Percentiles rank a stretch among this genome's conserved stretches.
phyloP scores from a whole-genome alignment of 2,113 vertebrate genomes.

The Eptesicus fuscus region DNA sequence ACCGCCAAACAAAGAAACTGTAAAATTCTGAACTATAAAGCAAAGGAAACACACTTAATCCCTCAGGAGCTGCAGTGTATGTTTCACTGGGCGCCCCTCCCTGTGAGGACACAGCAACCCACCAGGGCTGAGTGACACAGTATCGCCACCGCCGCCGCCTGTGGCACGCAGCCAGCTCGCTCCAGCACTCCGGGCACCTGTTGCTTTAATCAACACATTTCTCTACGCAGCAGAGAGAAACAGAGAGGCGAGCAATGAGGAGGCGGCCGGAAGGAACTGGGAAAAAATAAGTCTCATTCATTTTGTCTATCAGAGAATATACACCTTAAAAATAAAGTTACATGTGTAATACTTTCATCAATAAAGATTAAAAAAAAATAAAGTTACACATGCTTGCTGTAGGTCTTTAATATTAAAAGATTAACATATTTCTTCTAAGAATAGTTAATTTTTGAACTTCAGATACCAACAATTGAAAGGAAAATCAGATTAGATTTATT shows the following conservation, averaged over 20 bases:
- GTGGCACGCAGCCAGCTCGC: slow-evolving; percentile 79
- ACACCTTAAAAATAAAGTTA: not conserved
- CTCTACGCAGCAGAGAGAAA: slow-evolving; percentile 57
- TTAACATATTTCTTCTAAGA: not conserved
- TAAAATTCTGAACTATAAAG: slow-evolving; percentile 83
- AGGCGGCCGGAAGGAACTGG: not conserved
- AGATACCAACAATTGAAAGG: not conserved
- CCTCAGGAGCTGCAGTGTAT: slow-evolving; percentile 80
- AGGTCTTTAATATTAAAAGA: not conserved
- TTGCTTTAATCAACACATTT: slow-evolving; percentile 78
- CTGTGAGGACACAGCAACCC: slow-evolving; percentile 74
- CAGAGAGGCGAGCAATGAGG: not conserved
- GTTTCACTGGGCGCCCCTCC: slow-evolving; percentile 80
- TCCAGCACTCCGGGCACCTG: slow-evolving; percentile 81
- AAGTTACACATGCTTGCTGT: not conserved
- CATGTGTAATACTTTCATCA: too few relatives aligned
- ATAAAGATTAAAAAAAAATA: too few relatives aligned
- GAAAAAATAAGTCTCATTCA: not conserved
- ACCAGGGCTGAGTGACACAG: slow-evolving; percentile 76
- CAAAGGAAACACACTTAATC: slow-evolving; percentile 86
- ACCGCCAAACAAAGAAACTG: slow-evolving; percentile 83
- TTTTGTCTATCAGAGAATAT: not conserved
- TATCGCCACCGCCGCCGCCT: slow-evolving; percentile 66
- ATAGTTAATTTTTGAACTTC: not conserved
- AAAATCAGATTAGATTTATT: not conserved